phyloP scores from a whole-genome alignment of 1,140 invertebrate species.

The Aphidius gifuensis region DNA sequence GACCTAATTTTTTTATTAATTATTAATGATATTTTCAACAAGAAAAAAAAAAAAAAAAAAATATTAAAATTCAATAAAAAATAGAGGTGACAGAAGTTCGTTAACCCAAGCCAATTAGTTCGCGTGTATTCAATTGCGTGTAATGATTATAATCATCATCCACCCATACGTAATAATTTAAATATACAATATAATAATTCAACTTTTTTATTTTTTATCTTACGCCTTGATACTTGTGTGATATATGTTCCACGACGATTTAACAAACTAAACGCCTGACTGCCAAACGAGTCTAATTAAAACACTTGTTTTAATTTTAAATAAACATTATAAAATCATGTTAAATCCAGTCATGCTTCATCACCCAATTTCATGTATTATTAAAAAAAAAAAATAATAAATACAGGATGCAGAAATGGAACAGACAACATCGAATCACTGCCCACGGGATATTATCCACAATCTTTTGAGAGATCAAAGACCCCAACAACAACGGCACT shows the following conservation, averaged over 20 bases:
- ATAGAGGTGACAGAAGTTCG: slow-evolving; percentile 23
- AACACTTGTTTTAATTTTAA: slow-evolving; percentile 1
- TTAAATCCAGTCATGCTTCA: too few relatives aligned
- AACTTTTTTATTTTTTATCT: neutral
- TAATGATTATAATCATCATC: slow-evolving; percentile 11
- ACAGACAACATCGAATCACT: too few relatives aligned
- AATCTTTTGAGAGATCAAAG: too few relatives aligned
- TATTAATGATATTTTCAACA: slow-evolving; percentile 1
- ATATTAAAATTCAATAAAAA: slow-evolving; percentile 18
- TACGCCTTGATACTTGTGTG: neutral
- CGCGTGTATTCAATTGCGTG: slow-evolving; percentile 32
- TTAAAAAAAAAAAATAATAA: too few relatives aligned
- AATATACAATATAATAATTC: neutral
- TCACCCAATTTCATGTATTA: too few relatives aligned
- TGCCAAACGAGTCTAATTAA: slow-evolving; percentile 45
- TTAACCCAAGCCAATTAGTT: slow-evolving; percentile 30
- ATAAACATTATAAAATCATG: neutral
- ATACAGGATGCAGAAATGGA: too few relatives aligned
- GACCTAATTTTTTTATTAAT: neutral
- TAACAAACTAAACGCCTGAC: slow-evolving; percentile 29
- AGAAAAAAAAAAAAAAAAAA: neutral
- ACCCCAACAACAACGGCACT: too few relatives aligned
- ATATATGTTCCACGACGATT: slow-evolving; percentile 16
- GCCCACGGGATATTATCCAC: too few relatives aligned
- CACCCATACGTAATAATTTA: neutral